These are phyloP conservation scores for Lasioglossum pauxillum DNA, from an alignment of 2,888 invertebrate species.

Conservation along the genomic window DNA sequence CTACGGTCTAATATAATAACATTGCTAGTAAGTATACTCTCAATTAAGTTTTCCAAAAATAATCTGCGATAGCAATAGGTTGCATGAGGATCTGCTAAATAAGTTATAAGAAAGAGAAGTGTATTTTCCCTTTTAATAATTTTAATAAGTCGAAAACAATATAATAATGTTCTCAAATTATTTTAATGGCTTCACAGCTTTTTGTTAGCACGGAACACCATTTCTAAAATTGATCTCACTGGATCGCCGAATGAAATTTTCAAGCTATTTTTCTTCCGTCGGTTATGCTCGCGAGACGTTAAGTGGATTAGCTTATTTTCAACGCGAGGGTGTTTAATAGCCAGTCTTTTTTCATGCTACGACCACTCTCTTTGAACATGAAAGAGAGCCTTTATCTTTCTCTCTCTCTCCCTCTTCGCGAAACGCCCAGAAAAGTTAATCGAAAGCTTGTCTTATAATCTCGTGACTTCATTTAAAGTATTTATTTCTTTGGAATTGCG, in stretches of 20 bases:
- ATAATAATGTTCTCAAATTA: neutral
- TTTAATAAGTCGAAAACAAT: neutral
- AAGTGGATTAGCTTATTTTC: neutral
- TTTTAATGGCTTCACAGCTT: neutral
- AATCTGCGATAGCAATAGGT: neutral
- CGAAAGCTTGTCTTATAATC: conserved; percentile 32
- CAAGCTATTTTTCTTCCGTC: neutral
- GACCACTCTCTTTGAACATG: neutral
- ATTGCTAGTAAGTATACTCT: neutral
- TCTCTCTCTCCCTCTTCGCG: neutral
- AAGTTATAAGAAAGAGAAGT: no score
- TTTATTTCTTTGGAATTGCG: conserved; percentile 46
- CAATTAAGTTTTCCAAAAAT: neutral
- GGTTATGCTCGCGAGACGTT: neutral
- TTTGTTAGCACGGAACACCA: neutral
- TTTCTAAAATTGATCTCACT: neutral
- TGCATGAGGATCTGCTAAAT: no score
- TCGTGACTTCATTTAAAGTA: conserved; percentile 50
- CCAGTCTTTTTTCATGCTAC: neutral
- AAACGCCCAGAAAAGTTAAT: conserved; percentile 19
- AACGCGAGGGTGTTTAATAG: neutral
- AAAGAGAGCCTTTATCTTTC: neutral
- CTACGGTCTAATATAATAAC: no score
- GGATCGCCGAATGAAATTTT: neutral
- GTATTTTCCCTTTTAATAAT: neutral